Base-by-base conservation (phyloP, 2,888 invertebrate genomes). In the Choristoneura rosaceana region DNA sequence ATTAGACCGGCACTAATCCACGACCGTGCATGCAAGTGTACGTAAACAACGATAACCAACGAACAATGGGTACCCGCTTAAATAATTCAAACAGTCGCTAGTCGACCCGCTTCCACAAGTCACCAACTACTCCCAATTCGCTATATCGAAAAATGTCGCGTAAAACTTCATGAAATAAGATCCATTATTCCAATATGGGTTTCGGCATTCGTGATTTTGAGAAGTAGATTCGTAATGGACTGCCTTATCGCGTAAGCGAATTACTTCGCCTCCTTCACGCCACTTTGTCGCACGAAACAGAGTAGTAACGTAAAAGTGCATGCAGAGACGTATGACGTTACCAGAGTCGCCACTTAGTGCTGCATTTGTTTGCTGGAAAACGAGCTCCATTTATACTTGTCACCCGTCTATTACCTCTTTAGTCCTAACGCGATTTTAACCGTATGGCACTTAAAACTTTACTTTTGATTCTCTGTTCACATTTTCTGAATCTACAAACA, bases 21-120 rank as follows among this genome's bases (percentile, higher is more conserved):
- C 33, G 43, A 2, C 43, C 15, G 50, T 52, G 60, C 60, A 70
- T 50, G 45, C 60, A 14, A 64, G 47, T 43, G 38, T 65, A 65
- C 65, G 59, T 59, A 70, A 67, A 67, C 66, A 71, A 45, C 71
- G 71, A 71, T 71, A 71, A 71, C 50, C 47, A 25, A n/a, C 61
- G 71, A 71, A 71, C 71, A 71, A 71, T 71, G 71, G 66, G 14
- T 45, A 45, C 8, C 5, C 45, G 52, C 61, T 71, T 67, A 55
- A 55, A 71, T 67, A 67, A 71, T 67, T 67, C 66, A 62, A 47
- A 64, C 14, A 43, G 50, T 5, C 52, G 55, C 50, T 8, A 43
- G 50, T 5, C 52, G 55, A 17, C 34, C 52, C 45, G 12, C 5
- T 58, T 65, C 60, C 55, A 71, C 47, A 50, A 61, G 33, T 43